phyloP scores from a whole-genome alignment of 2,113 vertebrate genomes.

The Alligator sinensis region DNA sequence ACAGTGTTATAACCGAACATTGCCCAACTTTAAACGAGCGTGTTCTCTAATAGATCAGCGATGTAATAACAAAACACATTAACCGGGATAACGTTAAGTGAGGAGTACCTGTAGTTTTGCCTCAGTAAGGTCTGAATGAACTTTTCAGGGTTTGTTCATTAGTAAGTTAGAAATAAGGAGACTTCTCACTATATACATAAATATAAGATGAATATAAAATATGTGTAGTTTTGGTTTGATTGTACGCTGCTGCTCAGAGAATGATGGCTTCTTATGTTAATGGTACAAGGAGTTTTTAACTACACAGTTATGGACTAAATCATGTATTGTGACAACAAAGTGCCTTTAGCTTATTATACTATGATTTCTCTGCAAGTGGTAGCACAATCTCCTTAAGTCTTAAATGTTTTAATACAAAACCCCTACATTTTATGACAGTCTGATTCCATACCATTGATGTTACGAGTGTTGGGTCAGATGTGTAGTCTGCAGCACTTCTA shows the following conservation, averaged over 20 bases:
- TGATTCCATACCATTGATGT: neutral
- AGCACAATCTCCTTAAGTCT: neutral
- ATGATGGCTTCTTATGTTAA: too few species aligned
- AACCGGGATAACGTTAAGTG: too few species aligned
- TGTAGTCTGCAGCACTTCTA: neutral
- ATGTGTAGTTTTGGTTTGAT: too few species aligned
- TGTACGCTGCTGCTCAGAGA: neutral
- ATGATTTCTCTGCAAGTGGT: neutral
- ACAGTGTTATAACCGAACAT: too few species aligned
- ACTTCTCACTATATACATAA: neutral
- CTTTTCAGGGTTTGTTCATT: neutral
- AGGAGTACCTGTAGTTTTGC: neutral
- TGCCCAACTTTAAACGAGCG: too few species aligned
- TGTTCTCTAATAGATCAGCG: too few species aligned
- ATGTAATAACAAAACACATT: too few species aligned
- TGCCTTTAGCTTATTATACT: too few species aligned
- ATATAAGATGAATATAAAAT: neutral
- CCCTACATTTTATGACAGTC: neutral
- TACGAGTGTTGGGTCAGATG: neutral
- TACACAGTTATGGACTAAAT: neutral
- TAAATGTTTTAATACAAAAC: neutral
- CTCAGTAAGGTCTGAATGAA: neutral
- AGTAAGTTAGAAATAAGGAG: neutral
- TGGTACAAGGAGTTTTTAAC: neutral
- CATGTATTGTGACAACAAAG: neutral